Evolutionary conservation across 2,888 invertebrate genomes (phyloP), one percentile per base, ranked within the genome.

Genomic region (Celastrina argiolus): DNA sequence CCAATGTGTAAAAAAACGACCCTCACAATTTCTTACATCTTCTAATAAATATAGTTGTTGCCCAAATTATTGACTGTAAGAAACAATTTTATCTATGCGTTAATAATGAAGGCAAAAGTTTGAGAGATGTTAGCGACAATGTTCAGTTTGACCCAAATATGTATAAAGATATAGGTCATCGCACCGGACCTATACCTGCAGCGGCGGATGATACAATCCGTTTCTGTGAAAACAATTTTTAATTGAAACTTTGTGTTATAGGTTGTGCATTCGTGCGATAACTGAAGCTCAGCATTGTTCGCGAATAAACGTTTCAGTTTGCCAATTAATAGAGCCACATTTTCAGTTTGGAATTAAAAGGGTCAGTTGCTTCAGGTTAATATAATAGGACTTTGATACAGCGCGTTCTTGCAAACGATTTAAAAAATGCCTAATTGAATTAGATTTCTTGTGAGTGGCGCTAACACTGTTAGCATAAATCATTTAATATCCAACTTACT

Each of bases 81-180:
- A 18, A 34, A 36, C 34, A 7, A 61, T 18, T 39, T 31, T 63
- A 31, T 51, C 16, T 61, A 61, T 22, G 39, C 61, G 39, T 61
- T 8, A 12, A 61, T 61, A 61, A 61, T 39, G 39, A 65, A 66
- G 31, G 26, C 16, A 31, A 66, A 65, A 67, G 42, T 61, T 39
- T 67, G 56, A 56, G 41, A 61, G 22, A 26, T 14, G 18, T 69
- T 63, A 66, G 58, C 69, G 58, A 36, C 56, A 76, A 73, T 81
- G 80, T 81, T 79, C 83, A 81, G 83, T 77, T 81, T 88, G 88
- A 89, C 89, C 89, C 77, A 88, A 78, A 87, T 89, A n/a, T n/a
- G n/a, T n/a, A 76, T 76, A 74, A 69, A 76, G 80, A 79, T 80
- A 82, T 83, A 78, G 89, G 88, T 88, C 88, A 84, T 74, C 75